phyloP scores from a whole-genome alignment of 2,888 invertebrate species.

The Harmothoe impar region DNA sequence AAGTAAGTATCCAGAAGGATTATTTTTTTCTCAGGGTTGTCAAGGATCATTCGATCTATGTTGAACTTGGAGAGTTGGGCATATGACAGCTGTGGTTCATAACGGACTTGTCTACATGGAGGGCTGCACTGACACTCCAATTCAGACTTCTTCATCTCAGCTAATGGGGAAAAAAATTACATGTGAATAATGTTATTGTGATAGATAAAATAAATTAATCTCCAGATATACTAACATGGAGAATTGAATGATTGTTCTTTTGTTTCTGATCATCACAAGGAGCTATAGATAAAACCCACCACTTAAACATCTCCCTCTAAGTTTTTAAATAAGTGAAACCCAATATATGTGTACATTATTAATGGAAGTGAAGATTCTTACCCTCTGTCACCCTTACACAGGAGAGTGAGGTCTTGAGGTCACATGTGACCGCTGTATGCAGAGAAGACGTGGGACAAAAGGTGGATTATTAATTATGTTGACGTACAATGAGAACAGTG shows the following conservation, averaged over 20 bases:
- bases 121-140: conserved; percentile 65
- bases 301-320: too few species aligned
- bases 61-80: conserved; percentile 68
- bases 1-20: neutral
- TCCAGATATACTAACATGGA: neutral
- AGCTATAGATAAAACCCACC: too few species aligned
- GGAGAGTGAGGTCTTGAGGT: conserved; percentile 59
- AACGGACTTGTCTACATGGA: conserved; percentile 66
- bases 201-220: too few species aligned
- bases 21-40: neutral
- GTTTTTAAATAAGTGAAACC: neutral
- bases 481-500: too few species aligned
- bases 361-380: neutral
- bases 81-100: conserved; percentile 69
- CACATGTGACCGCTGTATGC: conserved; percentile 58
- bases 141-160: neutral
- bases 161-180: neutral
- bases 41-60: conserved; percentile 61
- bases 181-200: neutral
- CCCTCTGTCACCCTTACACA: conserved; percentile 52
- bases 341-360: neutral
- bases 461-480: too few species aligned
- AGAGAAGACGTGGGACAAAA: too few species aligned
- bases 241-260: too few species aligned
- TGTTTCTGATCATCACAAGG: too few species aligned